Percentiles rank a stretch among this genome's conserved stretches.
Evolutionary conservation across 2,888 invertebrate genomes (phyloP).

Genomic region (Priocnemis perturbator): DNA sequence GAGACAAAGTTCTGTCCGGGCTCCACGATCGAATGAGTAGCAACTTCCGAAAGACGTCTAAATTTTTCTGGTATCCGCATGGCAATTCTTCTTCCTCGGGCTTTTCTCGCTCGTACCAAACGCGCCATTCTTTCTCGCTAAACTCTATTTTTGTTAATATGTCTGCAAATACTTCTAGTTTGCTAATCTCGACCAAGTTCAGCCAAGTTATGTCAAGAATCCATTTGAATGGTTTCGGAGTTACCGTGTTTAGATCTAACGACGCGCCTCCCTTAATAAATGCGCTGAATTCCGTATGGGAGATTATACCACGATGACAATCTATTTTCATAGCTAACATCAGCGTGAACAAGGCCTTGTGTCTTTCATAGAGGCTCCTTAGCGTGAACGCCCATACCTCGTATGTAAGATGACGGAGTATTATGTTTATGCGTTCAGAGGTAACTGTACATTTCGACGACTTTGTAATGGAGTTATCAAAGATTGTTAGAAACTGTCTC

Average conservation of each 20-base stretch:
- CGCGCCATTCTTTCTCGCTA: conserved; percentile 91
- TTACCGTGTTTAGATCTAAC: conserved; percentile 92
- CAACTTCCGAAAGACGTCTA: conserved; percentile 92
- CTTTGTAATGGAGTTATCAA: conserved; percentile 94
- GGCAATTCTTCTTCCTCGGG: conserved; percentile 95
- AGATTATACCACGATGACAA: conserved; percentile 86
- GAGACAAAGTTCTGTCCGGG: conserved; percentile 94
- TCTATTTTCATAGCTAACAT: conserved; percentile 98
- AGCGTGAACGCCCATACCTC: conserved; percentile 96
- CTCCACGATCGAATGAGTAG: conserved; percentile 95
- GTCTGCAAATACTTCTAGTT: conserved; percentile 86
- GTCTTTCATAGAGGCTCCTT: conserved; percentile 93
- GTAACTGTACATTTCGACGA: conserved; percentile 91
- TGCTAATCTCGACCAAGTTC: conserved; percentile 95
- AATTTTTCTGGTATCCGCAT: conserved; percentile 88
- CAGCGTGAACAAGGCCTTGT: conserved; percentile 93
- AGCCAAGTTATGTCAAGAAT: conserved; percentile 97
- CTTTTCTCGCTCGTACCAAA: conserved; percentile 94
- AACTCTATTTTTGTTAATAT: conserved; percentile 88
- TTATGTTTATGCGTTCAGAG: conserved; percentile 91
- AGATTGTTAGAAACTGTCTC: conserved; percentile 94
- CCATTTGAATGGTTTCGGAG: conserved; percentile 95
- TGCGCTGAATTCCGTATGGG: conserved; percentile 94
- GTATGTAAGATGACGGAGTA: conserved; percentile 91
- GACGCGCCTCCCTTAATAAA: conserved; percentile 98